Evolutionary conservation across 2,888 invertebrate species (phyloP), one percentile per base, ranked within the genome.

Genomic region (Halictus quadricinctus): DNA sequence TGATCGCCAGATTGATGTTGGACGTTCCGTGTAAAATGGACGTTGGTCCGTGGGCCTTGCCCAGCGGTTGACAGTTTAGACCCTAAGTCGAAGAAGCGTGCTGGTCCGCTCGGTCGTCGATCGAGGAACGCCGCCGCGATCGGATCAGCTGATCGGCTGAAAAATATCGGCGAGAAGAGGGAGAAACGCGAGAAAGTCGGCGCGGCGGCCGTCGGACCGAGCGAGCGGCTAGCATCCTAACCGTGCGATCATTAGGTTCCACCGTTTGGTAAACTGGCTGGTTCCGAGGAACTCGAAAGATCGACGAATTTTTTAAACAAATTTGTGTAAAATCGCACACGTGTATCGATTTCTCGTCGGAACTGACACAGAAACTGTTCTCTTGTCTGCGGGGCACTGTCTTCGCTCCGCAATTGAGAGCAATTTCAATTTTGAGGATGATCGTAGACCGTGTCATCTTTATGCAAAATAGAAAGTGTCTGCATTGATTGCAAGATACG

Each of bases 91-190:
- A 29, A 64, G 29, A 29, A 64, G 64, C 29, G 15, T 29, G 64
- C 7, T 29, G 54, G 54, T n/a, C 54, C n/a, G n/a, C n/a, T 54
- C 54, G 54, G n/a, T n/a, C 54, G 21, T 54, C 25, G 64, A 64
- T 64, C 64, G 64, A 66, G 66, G 2, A 36, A 66, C 66, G 29
- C 18, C 29, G 7, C 36, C 36, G 1, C 66, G 36, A 36, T 66
- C 36, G 66, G 66, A 66, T 66, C 66, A 66, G 66, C 66, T 66
- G 66, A 66, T 66, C 66, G 66, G 66, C 36, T 36, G 66, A 66
- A 66, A 66, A 66, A 36, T 66, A 66, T 66, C 36, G 66, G 10
- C 21, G 18, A 66, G 66, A 66, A 66, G 29, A 66, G 66, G 36
- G 29, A 66, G 66, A 66, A 66, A 36, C 66, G 66, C 66, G 66